Conservation (phyloP, 92 coral and sea anemone genomes). For the Siderastrea radians region DNA sequence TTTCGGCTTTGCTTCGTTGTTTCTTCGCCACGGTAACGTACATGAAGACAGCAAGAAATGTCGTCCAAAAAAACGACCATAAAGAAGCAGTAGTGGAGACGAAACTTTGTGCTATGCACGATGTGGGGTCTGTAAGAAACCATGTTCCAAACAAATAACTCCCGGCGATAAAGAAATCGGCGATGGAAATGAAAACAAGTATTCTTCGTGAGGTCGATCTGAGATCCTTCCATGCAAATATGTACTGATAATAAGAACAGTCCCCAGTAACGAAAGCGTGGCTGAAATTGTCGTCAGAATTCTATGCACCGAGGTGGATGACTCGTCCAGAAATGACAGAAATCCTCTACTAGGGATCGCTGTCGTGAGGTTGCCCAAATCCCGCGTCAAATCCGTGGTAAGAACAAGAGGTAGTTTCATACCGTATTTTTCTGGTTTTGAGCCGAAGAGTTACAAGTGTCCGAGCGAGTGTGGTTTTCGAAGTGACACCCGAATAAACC, state of each 20-base stretch:
- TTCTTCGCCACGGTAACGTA: slow-evolving; percentile 69
- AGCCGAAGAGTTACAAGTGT: too few relatives aligned
- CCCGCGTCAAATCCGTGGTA: too few relatives aligned
- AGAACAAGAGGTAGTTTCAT: too few relatives aligned
- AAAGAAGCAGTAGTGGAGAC: slow-evolving; percentile 79
- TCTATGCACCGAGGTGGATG: neutral
- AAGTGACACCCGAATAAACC: too few relatives aligned
- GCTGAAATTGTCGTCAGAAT: slow-evolving; percentile 56
- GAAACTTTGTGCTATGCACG: slow-evolving; percentile 83
- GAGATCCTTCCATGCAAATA: slow-evolving; percentile 89
- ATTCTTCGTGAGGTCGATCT: slow-evolving; percentile 85
- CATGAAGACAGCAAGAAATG: slow-evolving; percentile 80
- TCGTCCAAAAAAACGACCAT: slow-evolving; percentile 96
- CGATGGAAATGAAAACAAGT: slow-evolving; percentile 88
- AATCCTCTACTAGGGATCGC: too few relatives aligned
- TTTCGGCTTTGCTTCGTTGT: slow-evolving; percentile 64
- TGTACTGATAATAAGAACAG: slow-evolving; percentile 77
- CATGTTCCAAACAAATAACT: slow-evolving; percentile 44
- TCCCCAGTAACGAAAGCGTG: slow-evolving; percentile 78
- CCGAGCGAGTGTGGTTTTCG: too few relatives aligned
- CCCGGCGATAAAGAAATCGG: slow-evolving; percentile 86
- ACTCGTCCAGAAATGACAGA: neutral
- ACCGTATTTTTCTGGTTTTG: too few relatives aligned
- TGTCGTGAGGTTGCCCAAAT: too few relatives aligned
- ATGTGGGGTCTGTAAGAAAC: neutral